Evolutionary conservation across 2,797 vertebrate genomes (phyloP), one percentile per base, ranked within the genome.

Genomic region (Cuniculus paca): DNA sequence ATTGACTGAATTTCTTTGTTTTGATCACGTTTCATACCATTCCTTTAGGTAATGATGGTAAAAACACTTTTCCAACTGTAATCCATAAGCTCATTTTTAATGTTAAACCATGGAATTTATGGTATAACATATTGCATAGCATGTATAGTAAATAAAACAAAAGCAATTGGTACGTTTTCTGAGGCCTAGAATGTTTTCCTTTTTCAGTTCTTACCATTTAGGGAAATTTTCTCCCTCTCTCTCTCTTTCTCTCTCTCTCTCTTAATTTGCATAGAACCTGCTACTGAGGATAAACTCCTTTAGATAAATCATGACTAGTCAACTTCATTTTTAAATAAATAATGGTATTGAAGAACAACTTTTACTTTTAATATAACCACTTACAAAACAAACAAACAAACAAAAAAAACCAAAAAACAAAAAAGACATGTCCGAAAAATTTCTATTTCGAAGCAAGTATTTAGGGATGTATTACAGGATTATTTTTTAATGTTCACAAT

Each of bases 91-190:
- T 78, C 65, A 39, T 8, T 31, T 60, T n/a, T 70, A 77, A 61
- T 48, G 36, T 70, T 81, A 17, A 7, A 2, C 26, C 45, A 6
- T 75, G 8, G 6, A 50, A 19, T 10, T 31, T 26, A 48, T 10
- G 56, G 4, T 45, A 26, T 39, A 94, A 34, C 42, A 16, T 74
- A 84, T 65, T 42, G 39, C 10, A 94, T 97, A 97, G 93, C 96
- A 98, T 20, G 92, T 34, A 34, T 34, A 78, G 95, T 96, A 70
- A 68, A 74, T 87, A 88, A 96, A 97, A 91, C 17, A 98, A 97
- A 97, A 97, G 96, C 95, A 84, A 92, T 81, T 97, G 97, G 84
- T 92, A 95, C 95, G 94, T 98, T 98, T 77, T 93, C 60, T 68
- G 39, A 90, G 0, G 0, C 86, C 52, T 56, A 79, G 88, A 97